A percentile compares a stretch with the other conserved stretches of the same genome.
phyloP scores from a whole-genome alignment of 2,797 vertebrate genomes.

The Eulemur coronatus region DNA sequence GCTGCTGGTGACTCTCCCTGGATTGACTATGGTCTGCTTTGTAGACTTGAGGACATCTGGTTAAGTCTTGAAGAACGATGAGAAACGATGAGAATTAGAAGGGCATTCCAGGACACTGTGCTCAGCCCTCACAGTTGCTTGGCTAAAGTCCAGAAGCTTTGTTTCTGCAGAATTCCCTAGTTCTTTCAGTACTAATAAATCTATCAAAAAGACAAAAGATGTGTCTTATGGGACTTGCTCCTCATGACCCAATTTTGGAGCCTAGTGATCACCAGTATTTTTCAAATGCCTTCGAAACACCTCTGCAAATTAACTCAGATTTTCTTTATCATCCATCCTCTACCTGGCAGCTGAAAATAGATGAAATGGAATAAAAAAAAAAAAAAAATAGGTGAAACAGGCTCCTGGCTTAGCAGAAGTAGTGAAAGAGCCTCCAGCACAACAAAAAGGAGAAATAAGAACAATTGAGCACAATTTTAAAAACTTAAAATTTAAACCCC shows the following conservation, averaged over 20 bases:
- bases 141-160: not conserved
- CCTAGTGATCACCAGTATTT: constrained; percentile 19
- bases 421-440: not conserved
- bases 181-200: not conserved
- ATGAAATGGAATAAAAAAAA: not conserved
- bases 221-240: not conserved
- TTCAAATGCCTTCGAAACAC: constrained; percentile 42
- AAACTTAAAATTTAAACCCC: not conserved
- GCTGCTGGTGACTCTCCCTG: not conserved
- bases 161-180: not conserved
- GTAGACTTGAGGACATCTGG: not conserved
- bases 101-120: not conserved
- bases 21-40: not conserved
- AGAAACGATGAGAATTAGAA: not conserved
- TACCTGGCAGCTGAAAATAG: not conserved
- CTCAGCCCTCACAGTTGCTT: not conserved
- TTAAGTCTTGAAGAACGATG: not conserved
- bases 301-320: constrained; percentile 49
- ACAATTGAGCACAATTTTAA: not conserved
- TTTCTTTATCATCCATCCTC: not conserved
- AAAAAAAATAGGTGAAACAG: too few species aligned
- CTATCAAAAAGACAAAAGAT: constrained; percentile 19
- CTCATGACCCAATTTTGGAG: constrained; percentile 19
- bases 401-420: not conserved
- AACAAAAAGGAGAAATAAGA: not conserved